Percentiles rank a stretch among this genome's conserved stretches.
phyloP scores from a whole-genome alignment of 2,888 invertebrate species.

The Eupeodes luniger region DNA sequence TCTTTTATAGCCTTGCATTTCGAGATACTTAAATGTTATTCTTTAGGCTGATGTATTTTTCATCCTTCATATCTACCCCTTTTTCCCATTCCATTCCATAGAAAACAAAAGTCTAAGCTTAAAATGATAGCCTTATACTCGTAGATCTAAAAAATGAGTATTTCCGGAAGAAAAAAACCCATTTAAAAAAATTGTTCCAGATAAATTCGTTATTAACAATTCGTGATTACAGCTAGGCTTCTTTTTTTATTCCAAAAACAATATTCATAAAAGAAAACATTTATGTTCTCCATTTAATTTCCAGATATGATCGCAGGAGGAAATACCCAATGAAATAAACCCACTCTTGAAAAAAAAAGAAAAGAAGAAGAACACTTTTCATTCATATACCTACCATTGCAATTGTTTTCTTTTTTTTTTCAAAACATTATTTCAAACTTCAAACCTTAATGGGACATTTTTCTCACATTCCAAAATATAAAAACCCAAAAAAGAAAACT shows the following conservation, averaged over 20 bases:
- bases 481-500: neutral
- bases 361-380: neutral
- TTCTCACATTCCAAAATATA: slow-evolving; percentile 26
- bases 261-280: slow-evolving; percentile 36
- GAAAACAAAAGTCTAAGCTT: neutral
- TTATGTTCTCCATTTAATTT: slow-evolving; percentile 30
- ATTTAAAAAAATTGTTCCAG: neutral
- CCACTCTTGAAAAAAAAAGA: neutral
- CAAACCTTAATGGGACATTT: slow-evolving; percentile 30
- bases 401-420: neutral
- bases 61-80: too few relatives aligned
- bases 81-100: too few relatives aligned
- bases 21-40: too few relatives aligned
- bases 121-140: neutral
- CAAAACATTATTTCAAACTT: neutral
- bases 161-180: neutral
- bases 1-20: too few relatives aligned
- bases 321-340: slow-evolving; percentile 12
- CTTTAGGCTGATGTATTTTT: too few relatives aligned
- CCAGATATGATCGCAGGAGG: slow-evolving; percentile 19
- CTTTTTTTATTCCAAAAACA: slow-evolving; percentile 4
- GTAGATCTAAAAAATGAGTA: too few relatives aligned
- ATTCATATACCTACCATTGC: neutral
- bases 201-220: slow-evolving; percentile 1
- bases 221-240: neutral